phyloP scores from a whole-genome alignment of 2,888 invertebrate species.

The Serripes groenlandicus region DNA sequence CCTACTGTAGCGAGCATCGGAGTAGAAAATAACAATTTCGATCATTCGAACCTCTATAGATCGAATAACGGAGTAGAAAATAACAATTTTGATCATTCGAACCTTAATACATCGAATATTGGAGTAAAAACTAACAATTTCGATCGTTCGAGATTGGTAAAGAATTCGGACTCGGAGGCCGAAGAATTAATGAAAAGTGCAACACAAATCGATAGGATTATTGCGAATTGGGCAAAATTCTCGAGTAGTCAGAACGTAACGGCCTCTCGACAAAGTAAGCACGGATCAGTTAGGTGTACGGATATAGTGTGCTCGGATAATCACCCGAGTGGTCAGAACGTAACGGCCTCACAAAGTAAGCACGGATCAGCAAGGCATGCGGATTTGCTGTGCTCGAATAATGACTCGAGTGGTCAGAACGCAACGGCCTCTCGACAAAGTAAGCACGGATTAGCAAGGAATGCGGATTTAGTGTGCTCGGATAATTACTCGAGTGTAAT shows the following conservation, averaged over 20 bases:
- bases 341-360: neutral
- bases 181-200: neutral
- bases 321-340: too few relatives aligned
- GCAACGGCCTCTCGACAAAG: neutral
- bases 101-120: too few relatives aligned
- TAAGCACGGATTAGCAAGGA: neutral
- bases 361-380: neutral
- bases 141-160: too few relatives aligned
- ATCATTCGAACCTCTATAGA: too few relatives aligned
- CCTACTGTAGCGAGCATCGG: too few relatives aligned
- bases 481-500: constrained; percentile 1
- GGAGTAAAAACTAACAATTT: too few relatives aligned
- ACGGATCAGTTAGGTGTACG: neutral
- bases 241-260: neutral
- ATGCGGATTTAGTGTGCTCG: neutral
- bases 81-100: too few relatives aligned
- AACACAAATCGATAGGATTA: neutral
- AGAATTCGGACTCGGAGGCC: constrained; percentile 1
- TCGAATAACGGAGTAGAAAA: too few relatives aligned
- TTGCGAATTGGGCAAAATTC: neutral
- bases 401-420: neutral
- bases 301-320: neutral
- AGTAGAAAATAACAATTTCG: too few relatives aligned
- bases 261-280: neutral
- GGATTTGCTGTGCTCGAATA: neutral